phyloP scores from a whole-genome alignment of 2,888 invertebrate species.

The Scaptomyza polygonia region DNA sequence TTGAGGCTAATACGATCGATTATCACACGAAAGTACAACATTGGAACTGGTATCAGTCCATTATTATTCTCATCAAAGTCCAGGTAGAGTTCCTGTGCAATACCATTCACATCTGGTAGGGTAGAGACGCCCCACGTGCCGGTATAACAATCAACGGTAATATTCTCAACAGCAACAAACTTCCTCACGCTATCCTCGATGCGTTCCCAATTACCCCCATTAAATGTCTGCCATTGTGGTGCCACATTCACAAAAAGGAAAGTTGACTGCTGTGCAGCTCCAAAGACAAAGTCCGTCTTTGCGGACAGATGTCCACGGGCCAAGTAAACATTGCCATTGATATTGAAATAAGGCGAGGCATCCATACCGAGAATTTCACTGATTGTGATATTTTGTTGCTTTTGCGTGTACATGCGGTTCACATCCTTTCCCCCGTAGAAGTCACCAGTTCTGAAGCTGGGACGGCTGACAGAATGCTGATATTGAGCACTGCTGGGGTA shows the following conservation, averaged over 20 bases:
- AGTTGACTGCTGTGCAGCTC: conserved; percentile 85
- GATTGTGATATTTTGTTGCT: conserved; percentile 82
- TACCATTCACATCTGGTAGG: conserved; percentile 84
- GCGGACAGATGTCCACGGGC: conserved; percentile 86
- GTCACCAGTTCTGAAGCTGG: conserved; percentile 79
- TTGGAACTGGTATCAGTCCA: conserved; percentile 85
- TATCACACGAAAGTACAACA: conserved; percentile 86
- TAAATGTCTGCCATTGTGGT: conserved; percentile 87
- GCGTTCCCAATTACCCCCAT: conserved; percentile 86
- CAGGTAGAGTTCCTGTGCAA: conserved; percentile 81
- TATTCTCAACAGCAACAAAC: conserved; percentile 81
- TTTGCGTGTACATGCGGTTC: conserved; percentile 79
- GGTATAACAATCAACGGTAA: conserved; percentile 85
- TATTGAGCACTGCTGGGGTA: conserved; percentile 83
- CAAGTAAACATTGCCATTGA: conserved; percentile 72
- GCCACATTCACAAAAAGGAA: conserved; percentile 86
- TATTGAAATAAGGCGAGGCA: conserved; percentile 73
- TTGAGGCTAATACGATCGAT: conserved; percentile 83
- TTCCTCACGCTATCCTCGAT: conserved; percentile 85
- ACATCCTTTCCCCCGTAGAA: conserved; percentile 81
- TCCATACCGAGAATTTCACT: conserved; percentile 80
- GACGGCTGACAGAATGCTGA: conserved; percentile 83
- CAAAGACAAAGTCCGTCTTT: conserved; percentile 85
- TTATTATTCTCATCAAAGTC: conserved; percentile 78
- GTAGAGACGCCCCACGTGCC: conserved; percentile 86